Conservation (phyloP, 2,113 vertebrate species). For the Takifugu bimaculatus region DNA sequence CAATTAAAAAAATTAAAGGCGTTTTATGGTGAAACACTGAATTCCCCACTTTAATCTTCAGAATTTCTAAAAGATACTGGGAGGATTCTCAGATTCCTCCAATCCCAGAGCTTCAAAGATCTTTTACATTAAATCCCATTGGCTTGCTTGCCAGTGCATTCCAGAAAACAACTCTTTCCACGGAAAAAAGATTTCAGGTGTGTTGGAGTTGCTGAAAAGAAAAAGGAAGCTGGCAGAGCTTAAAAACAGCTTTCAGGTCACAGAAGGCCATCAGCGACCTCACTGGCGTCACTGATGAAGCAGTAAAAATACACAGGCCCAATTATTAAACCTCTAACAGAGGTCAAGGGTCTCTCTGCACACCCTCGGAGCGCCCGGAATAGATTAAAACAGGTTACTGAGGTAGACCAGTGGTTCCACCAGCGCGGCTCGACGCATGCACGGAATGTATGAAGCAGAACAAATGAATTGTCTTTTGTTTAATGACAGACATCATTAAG, state of each 20-base stretch:
- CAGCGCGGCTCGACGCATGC: background rate
- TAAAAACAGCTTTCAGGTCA: background rate
- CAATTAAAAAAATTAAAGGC: no score
- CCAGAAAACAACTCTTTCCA: background rate
- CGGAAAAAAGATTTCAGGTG: constrained; percentile 28
- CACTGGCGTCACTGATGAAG: constrained; percentile 34
- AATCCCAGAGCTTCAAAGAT: no score
- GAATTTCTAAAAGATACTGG: no score
- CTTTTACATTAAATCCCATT: no score
- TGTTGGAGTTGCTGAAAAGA: constrained; percentile 21
- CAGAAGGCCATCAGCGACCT: constrained; percentile 6
- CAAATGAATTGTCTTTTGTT: background rate
- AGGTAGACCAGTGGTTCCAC: constrained; percentile 7
- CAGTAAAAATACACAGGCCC: constrained; percentile 5
- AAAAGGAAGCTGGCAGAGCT: constrained; percentile 47
- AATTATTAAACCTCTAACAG: constrained; percentile 15
- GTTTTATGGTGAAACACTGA: no score
- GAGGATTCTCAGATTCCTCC: no score
- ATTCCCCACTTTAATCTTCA: no score
- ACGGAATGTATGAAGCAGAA: background rate
- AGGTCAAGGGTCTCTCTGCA: constrained; percentile 35
- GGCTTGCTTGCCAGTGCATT: background rate
- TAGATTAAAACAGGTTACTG: constrained; percentile 8
- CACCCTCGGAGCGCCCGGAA: constrained; percentile 24
- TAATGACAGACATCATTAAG: background rate